phyloP scores from a whole-genome alignment of 2,113 vertebrate genomes.

The Rhynchomys soricoides region DNA sequence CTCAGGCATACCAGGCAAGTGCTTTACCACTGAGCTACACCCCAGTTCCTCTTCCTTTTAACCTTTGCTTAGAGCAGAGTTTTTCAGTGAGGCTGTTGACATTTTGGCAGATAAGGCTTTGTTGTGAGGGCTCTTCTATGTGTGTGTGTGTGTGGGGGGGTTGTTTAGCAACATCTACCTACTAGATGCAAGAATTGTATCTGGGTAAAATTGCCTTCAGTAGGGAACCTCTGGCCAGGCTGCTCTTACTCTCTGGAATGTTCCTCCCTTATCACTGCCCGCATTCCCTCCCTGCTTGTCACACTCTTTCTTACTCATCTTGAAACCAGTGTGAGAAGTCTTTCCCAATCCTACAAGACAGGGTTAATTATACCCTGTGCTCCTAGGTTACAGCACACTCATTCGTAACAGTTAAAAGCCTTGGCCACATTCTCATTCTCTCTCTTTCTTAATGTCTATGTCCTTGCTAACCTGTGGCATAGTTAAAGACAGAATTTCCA shows the following conservation, averaged over 20 bases:
- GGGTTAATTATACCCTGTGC: background rate
- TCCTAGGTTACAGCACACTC: background rate
- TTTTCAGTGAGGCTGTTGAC: background rate
- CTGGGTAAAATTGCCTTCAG: background rate
- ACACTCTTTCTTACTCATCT: background rate
- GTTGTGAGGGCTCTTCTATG: background rate
- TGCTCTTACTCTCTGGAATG: background rate
- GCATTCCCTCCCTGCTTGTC: background rate
- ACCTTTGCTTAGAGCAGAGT: background rate
- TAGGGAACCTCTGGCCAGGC: background rate
- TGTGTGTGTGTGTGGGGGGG: too few relatives aligned
- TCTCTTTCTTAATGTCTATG: background rate
- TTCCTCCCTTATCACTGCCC: background rate
- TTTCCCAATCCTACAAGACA: background rate
- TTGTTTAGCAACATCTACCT: background rate
- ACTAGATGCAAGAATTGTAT: background rate
- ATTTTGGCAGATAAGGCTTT: background rate
- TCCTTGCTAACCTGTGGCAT: background rate
- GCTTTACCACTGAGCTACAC: background rate
- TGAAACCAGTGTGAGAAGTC: conserved; percentile 14
- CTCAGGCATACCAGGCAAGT: background rate
- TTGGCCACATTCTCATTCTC: background rate
- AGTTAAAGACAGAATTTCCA: background rate
- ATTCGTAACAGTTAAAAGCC: background rate
- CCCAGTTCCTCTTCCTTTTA: background rate